A percentile compares a stretch with the other conserved stretches of the same genome.
phyloP scores from a whole-genome alignment of 2,797 vertebrate species.

The Chelonia mydas region DNA sequence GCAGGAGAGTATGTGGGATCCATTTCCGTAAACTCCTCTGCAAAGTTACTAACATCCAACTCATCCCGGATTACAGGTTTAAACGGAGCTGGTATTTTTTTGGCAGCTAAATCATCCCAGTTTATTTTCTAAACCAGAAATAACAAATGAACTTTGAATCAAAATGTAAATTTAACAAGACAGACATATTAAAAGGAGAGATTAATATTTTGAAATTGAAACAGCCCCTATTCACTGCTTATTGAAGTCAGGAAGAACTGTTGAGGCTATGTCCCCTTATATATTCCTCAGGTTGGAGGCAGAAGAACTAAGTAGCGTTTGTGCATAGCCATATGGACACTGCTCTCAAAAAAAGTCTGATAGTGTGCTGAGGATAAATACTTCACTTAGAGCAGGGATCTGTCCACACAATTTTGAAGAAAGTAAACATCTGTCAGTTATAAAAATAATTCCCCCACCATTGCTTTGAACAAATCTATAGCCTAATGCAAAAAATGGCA shows the following conservation, averaged over 20 bases:
- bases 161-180: slow-evolving; percentile 12
- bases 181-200: neutral
- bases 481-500: too few relatives aligned
- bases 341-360: neutral
- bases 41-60: slow-evolving; percentile 98
- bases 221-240: neutral
- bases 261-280: neutral
- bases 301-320: neutral
- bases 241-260: neutral
- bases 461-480: too few relatives aligned
- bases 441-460: too few relatives aligned
- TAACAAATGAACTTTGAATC: slow-evolving; percentile 28
- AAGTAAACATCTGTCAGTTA: too few relatives aligned
- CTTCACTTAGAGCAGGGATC: neutral
- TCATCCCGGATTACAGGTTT: slow-evolving; percentile 97
- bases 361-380: neutral
- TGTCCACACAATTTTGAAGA: too few relatives aligned
- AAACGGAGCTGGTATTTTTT: slow-evolving; percentile 94
- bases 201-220: neutral
- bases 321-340: neutral
- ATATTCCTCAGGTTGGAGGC: neutral
- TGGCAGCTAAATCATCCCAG: slow-evolving; percentile 96
- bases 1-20: slow-evolving; percentile 98
- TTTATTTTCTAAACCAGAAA: slow-evolving; percentile 89
- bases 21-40: slow-evolving; percentile 99